phyloP scores from a whole-genome alignment of 1,140 invertebrate species.

The Contarinia nasturtii region DNA sequence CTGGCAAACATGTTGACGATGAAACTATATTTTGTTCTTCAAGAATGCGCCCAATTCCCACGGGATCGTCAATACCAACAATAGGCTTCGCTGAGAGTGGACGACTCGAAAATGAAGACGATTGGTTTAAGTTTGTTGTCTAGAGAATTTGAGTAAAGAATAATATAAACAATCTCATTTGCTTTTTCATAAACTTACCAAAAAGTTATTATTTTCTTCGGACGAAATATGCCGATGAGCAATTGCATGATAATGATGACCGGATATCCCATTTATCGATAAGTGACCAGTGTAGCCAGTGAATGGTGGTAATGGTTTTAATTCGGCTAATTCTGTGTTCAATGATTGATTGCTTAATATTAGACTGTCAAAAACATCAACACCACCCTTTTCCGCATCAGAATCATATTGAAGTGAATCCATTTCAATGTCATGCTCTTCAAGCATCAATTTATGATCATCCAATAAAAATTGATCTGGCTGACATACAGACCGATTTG shows the following conservation, averaged over 20 bases:
- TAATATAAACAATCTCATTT: no score
- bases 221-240: conserved; percentile 35
- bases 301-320: conserved; percentile 72
- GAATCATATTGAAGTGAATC: conserved; percentile 22
- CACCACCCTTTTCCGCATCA: conserved; percentile 27
- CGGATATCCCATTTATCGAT: conserved; percentile 64
- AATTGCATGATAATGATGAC: conserved; percentile 71
- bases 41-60: conserved; percentile 15
- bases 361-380: conserved; percentile 42
- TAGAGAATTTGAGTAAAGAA: no score
- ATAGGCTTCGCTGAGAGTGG: no score
- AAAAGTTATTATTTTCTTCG: conserved; percentile 42
- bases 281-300: conserved; percentile 65
- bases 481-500: no score
- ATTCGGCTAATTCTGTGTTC: conserved; percentile 46
- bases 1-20: conserved; percentile 40
- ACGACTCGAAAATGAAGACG: no score
- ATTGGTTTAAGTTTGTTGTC: no score
- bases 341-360: conserved; percentile 33
- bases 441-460: conserved; percentile 22
- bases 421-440: conserved; percentile 17
- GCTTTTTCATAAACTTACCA: conserved; percentile 27
- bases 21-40: conserved; percentile 36
- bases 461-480: conserved; percentile 24
- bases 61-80: no score